Percentiles rank a stretch among this genome's conserved stretches.
Evolutionary conservation across 2,797 vertebrate genomes (phyloP).

Genomic region (Pogoniulus pusillus): DNA sequence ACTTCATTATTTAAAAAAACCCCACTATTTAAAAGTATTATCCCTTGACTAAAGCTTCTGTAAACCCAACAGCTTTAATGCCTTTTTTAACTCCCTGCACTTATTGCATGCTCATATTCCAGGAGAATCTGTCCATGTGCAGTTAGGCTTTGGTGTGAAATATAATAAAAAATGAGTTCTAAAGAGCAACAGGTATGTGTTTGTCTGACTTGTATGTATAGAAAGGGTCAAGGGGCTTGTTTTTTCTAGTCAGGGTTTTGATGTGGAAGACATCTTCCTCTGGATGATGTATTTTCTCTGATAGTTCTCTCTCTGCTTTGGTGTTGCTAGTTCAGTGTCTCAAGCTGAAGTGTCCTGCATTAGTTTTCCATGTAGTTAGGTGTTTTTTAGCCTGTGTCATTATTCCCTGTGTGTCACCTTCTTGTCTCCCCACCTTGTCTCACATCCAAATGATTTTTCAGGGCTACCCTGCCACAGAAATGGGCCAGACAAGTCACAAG

Average conservation of each 20-base stretch:
- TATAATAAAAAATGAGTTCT: conserved; percentile 20
- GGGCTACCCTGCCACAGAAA: background rate
- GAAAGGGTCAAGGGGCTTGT: background rate
- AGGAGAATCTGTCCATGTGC: background rate
- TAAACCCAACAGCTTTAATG: background rate
- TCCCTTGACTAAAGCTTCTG: background rate
- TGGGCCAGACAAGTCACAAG: conserved; percentile 23
- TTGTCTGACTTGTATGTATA: background rate
- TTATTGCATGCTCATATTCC: background rate
- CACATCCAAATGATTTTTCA: background rate
- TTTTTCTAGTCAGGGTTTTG: background rate
- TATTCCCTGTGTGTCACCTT: background rate
- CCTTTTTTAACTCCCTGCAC: too few relatives aligned
- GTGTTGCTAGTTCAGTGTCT: background rate
- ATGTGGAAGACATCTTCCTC: background rate
- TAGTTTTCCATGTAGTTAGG: background rate
- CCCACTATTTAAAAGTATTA: background rate
- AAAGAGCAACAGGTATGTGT: background rate
- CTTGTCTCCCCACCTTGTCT: background rate
- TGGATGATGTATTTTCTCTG: background rate
- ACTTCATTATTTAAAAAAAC: background rate
- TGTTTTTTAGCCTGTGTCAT: background rate
- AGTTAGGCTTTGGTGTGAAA: background rate
- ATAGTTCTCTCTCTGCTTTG: background rate
- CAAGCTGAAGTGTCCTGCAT: background rate